These are phyloP conservation scores for Eulemur coronatus DNA, from an alignment of 2,797 vertebrate species.

Conservation along the genomic window DNA sequence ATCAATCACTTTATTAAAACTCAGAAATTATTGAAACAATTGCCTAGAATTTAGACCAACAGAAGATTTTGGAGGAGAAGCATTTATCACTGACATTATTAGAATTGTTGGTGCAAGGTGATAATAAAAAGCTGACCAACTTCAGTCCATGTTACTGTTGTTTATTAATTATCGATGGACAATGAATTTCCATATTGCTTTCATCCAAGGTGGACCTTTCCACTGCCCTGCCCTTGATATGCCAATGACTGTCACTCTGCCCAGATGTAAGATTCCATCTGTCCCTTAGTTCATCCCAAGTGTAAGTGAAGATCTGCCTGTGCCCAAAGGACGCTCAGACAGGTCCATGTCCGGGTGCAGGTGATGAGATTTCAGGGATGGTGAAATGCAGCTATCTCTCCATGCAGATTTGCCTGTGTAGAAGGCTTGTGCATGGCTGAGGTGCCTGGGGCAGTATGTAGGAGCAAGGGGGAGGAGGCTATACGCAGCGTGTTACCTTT, in stretches of 20 bases:
- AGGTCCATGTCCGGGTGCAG: no score
- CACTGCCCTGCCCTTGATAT: not conserved
- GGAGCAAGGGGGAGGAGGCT: not conserved
- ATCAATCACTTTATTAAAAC: not conserved
- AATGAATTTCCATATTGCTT: not conserved
- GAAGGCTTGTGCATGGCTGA: not conserved
- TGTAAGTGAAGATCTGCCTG: not conserved
- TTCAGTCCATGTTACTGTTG: not conserved
- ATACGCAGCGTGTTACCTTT: not conserved
- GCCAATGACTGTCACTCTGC: not conserved
- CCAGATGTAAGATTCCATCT: not conserved
- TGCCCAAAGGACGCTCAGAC: not conserved
- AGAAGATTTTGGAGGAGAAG: not conserved
- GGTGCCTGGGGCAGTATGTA: not conserved
- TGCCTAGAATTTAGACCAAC: not conserved
- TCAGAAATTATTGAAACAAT: not conserved
- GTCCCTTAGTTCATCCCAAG: not conserved
- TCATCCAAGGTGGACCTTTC: not conserved
- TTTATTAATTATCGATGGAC: not conserved
- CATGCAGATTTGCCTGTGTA: not conserved
- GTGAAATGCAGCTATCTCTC: not conserved
- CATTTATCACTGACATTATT: not conserved
- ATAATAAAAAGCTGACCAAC: not conserved
- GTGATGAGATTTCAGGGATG: not conserved
- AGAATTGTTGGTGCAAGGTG: not conserved